Conservation (phyloP, 2,113 vertebrate genomes). For the Cygnus atratus region DNA sequence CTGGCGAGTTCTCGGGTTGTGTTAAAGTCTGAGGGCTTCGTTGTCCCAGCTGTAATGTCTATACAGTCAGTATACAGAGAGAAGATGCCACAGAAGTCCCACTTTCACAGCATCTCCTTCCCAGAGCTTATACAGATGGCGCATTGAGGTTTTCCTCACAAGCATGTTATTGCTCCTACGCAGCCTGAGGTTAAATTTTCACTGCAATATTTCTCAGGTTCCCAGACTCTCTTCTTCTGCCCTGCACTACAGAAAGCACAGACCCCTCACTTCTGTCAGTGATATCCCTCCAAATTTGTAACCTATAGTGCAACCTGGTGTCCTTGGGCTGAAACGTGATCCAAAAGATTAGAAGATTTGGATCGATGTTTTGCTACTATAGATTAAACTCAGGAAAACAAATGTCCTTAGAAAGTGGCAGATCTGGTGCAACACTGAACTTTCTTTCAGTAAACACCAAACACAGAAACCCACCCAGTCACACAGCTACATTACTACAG, state of each 20-base stretch:
- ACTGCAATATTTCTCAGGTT: not conserved
- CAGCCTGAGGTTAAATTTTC: not conserved
- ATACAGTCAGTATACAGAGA: not conserved
- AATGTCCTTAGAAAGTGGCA: not conserved
- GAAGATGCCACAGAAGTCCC: not conserved
- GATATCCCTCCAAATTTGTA: not conserved
- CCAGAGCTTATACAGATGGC: not conserved
- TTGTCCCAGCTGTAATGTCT: not conserved
- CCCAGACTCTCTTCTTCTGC: not conserved
- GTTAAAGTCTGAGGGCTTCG: not conserved
- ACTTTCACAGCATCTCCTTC: not conserved
- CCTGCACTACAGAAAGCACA: not conserved
- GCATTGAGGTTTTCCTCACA: conserved; percentile 11
- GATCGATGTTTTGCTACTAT: not conserved
- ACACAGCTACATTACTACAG: not conserved
- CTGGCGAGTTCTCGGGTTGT: not conserved
- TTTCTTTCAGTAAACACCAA: not conserved
- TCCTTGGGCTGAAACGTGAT: not conserved
- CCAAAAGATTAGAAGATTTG: not conserved
- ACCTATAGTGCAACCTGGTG: not conserved
- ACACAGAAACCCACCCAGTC: not conserved
- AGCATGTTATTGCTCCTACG: not conserved
- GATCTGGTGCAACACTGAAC: not conserved
- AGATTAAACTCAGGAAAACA: not conserved
- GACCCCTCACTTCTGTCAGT: not conserved